These are phyloP conservation scores for Dicaeum eximium DNA, from an alignment of 2,113 vertebrate genomes.

Conservation along the genomic window DNA sequence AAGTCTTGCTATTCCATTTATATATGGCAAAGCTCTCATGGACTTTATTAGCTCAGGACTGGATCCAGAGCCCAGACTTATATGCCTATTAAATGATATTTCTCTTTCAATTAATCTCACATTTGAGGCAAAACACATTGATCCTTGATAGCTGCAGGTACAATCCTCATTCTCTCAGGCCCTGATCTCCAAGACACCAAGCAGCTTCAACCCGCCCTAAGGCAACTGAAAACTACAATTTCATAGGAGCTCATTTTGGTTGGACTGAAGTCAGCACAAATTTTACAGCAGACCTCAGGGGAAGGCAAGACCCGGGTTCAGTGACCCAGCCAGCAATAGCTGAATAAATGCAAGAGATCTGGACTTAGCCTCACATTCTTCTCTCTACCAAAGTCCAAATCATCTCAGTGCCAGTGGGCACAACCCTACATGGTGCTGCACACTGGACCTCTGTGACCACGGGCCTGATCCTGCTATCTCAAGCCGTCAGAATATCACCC, in stretches of 20 bases:
- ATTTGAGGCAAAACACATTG: background rate
- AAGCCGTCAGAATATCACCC: background rate
- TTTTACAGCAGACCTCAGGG: background rate
- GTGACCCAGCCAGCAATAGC: background rate
- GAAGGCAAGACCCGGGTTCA: background rate
- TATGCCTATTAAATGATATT: background rate
- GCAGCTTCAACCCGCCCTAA: background rate
- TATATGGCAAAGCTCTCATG: background rate
- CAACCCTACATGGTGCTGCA: rapidly evolving
- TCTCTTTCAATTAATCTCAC: background rate
- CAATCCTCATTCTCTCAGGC: background rate
- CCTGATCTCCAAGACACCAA: background rate
- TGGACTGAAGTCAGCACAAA: background rate
- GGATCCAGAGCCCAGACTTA: background rate
- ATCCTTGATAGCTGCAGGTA: background rate
- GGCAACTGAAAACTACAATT: background rate
- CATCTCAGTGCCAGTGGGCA: background rate
- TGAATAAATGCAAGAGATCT: background rate
- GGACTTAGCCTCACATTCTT: background rate
- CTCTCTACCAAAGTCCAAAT: background rate
- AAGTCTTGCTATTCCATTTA: background rate
- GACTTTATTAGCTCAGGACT: background rate
- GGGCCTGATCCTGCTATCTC: background rate
- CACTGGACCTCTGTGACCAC: rapidly evolving
- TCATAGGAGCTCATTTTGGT: background rate